These are phyloP conservation scores for Scaptodrosophila latifasciaeformis DNA, from an alignment of 2,888 invertebrate species.

Conservation along the genomic window DNA sequence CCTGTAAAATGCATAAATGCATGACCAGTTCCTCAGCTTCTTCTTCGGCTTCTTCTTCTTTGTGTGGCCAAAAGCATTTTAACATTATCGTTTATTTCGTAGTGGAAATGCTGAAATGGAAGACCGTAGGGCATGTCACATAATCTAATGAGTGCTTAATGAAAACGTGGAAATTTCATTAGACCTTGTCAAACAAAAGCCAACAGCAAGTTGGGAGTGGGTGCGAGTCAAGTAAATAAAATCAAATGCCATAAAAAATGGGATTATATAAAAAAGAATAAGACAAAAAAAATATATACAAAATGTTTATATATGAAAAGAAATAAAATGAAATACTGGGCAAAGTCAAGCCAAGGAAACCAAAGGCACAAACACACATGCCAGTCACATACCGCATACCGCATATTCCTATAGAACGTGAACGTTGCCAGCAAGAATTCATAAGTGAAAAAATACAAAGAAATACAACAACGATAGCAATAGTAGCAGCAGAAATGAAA, in stretches of 20 bases:
- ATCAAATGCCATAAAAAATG: conserved; percentile 7
- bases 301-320: conserved; percentile 13
- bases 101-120: neutral
- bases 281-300: neutral
- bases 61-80: neutral
- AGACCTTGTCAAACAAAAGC: neutral
- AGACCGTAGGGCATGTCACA: neutral
- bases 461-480: conserved; percentile 4
- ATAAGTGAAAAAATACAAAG: conserved; percentile 1
- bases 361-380: conserved; percentile 19
- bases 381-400: conserved; percentile 35
- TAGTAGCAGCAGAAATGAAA: conserved; percentile 11
- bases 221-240: too few species aligned
- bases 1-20: neutral
- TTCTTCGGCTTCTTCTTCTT: too few species aligned
- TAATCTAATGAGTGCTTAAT: conserved; percentile 12
- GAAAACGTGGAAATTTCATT: conserved; percentile 1
- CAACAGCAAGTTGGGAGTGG: neutral
- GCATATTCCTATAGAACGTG: too few species aligned
- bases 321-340: conserved; percentile 28
- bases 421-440: conserved; percentile 19
- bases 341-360: conserved; percentile 13
- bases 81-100: neutral
- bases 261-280: conserved; percentile 10
- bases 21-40: neutral